These are phyloP conservation scores for Drosophila putrida DNA, from an alignment of 2,888 invertebrate genomes.

Conservation along the genomic window DNA sequence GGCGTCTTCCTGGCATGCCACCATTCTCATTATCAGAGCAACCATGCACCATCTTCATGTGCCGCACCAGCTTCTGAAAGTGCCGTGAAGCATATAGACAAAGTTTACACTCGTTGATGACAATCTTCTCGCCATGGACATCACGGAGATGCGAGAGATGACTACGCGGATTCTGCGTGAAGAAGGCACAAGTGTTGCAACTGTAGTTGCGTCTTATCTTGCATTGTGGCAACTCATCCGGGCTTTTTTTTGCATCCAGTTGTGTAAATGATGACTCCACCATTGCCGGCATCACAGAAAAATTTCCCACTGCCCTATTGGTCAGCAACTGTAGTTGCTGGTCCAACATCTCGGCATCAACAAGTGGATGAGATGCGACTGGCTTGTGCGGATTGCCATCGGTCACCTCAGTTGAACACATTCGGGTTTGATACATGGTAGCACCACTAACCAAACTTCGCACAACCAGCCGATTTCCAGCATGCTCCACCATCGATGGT, in stretches of 20 bases:
- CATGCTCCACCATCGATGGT: conserved; percentile 89
- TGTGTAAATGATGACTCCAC: not conserved
- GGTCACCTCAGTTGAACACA: not conserved
- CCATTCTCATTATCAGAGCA: conserved; percentile 70
- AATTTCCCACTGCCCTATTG: not conserved
- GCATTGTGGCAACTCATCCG: conserved; percentile 90
- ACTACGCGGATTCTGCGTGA: conserved; percentile 93
- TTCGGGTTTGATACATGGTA: conserved; percentile 86
- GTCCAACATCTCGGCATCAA: conserved; percentile 32
- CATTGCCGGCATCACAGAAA: conserved; percentile 29
- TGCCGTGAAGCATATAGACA: conserved; percentile 96
- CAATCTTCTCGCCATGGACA: conserved; percentile 92
- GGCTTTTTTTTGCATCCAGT: not conserved
- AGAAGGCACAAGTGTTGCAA: conserved; percentile 91
- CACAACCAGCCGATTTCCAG: conserved; percentile 87
- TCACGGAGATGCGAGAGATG: conserved; percentile 93
- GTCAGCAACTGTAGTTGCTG: conserved; percentile 33
- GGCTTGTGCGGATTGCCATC: not conserved
- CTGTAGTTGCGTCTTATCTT: conserved; percentile 93
- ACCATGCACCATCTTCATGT: conserved; percentile 92
- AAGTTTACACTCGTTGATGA: conserved; percentile 93
- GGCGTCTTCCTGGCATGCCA: conserved; percentile 83
- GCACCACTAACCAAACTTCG: conserved; percentile 87
- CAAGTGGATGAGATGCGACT: conserved; percentile 5
- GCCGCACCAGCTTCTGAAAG: conserved; percentile 93